phyloP scores from a whole-genome alignment of 2,888 invertebrate genomes.

The Caenorhabditis sp. region DNA sequence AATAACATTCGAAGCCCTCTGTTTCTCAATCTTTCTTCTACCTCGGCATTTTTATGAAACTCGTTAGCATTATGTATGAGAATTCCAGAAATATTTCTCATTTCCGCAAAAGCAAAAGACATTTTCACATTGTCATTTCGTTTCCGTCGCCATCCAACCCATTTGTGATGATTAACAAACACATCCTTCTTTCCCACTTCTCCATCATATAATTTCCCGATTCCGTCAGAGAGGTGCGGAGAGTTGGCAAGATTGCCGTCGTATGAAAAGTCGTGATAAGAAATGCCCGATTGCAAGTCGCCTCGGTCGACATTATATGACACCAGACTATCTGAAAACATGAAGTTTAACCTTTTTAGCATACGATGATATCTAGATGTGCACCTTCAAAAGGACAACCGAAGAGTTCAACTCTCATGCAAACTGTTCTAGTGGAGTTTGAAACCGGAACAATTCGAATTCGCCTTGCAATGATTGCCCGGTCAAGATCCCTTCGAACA shows the following conservation, averaged over 20 bases:
- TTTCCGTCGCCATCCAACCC: slow-evolving; percentile 91
- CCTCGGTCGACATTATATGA: slow-evolving; percentile 87
- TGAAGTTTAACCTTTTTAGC: not conserved
- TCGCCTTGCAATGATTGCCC: slow-evolving; percentile 89
- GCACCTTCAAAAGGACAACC: slow-evolving; percentile 91
- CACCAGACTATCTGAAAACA: slow-evolving; percentile 88
- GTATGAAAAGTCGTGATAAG: slow-evolving; percentile 85
- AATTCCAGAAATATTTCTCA: slow-evolving; percentile 91
- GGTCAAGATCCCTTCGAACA: slow-evolving; percentile 89
- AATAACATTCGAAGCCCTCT: not conserved
- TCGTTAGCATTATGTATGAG: slow-evolving; percentile 91
- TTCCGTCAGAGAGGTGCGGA: slow-evolving; percentile 88
- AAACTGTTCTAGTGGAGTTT: slow-evolving; percentile 90
- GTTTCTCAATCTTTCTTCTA: not conserved
- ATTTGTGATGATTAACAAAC: slow-evolving; percentile 86
- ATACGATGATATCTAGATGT: no score
- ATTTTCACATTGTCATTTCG: slow-evolving; percentile 84
- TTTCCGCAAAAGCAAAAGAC: slow-evolving; percentile 91
- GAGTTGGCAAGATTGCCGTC: slow-evolving; percentile 85
- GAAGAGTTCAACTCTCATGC: slow-evolving; percentile 93
- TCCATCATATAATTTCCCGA: slow-evolving; percentile 90
- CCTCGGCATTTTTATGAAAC: slow-evolving; percentile 61
- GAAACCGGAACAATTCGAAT: slow-evolving; percentile 92
- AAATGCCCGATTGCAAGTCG: slow-evolving; percentile 57
- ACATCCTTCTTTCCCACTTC: slow-evolving; percentile 85